Base-by-base conservation (phyloP, 2,888 invertebrate genomes). In the Galerucella pusilla region DNA sequence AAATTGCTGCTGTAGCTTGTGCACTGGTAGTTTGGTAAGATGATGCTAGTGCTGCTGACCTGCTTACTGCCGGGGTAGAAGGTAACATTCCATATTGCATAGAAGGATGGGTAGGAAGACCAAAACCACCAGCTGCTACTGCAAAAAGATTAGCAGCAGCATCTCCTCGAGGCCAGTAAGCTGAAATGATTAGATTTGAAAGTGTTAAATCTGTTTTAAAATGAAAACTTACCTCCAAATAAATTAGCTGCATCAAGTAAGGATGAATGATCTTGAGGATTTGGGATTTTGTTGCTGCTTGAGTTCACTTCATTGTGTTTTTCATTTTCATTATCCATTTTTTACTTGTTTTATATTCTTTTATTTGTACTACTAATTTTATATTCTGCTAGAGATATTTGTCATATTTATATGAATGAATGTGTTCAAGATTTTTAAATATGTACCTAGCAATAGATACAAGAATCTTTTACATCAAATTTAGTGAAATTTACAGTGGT, bases 241-340 rank as follows among this genome's bases (percentile, higher is more conserved):
- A 88, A 83, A 80, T 86, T 87, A 84, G 94, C 94, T 82, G 95
- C 94, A 89, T 95, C 95, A 87, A 95, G 91, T 82, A 95, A 89
- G 80, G 93, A 92, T 82, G 93, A 90, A 79, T 92, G 89, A 90
- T 93, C 91, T 80, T 81, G 86, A 73, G 80, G 84, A 80, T 86
- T 87, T 78, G 88, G 85, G 78, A 86, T 83, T 84, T 88, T 88
- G 89, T 84, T 87, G 83, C 91, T 85, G 89, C 89, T 86, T 87
- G 90, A 88, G 89, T 90, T 88, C 89, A 90, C 87, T 85, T 88
- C 89, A 88, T 88, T 88, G 73, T 73, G 70, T 88, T 90, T 89
- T 88, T 93, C 93, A 91, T 93, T 94, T 92, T 93, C 93, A 90
- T 94, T 94, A 90, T 94, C 94, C 94, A 94, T 94, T 87, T 42